These are phyloP conservation scores for Xerus rutilus DNA, from an alignment of 2,797 vertebrate species.

Conservation along the genomic window DNA sequence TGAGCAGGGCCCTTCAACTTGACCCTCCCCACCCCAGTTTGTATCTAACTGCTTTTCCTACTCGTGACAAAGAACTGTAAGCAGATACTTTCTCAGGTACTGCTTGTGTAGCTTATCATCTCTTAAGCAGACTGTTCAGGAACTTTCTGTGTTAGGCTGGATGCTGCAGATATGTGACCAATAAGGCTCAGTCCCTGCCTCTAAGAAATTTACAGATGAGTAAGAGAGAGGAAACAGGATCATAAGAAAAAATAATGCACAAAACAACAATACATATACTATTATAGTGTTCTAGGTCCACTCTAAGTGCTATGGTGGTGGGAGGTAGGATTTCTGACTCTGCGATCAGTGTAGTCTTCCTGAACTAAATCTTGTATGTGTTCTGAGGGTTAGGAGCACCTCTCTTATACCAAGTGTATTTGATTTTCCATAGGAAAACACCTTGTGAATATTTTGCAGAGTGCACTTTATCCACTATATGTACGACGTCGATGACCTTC, in stretches of 20 bases:
- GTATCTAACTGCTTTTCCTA: not conserved
- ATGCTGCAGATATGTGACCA: not conserved
- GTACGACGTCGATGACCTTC: not conserved
- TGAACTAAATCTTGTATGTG: not conserved
- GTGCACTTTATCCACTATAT: not conserved
- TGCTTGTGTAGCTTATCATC: not conserved
- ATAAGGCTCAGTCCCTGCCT: not conserved
- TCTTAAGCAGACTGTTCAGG: not conserved
- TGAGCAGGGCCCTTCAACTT: not conserved
- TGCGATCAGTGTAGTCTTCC: not conserved
- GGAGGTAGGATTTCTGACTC: not conserved
- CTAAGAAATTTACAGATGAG: not conserved
- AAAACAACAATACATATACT: not conserved
- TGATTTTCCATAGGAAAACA: not conserved
- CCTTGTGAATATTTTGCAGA: not conserved
- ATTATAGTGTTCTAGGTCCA: not conserved
- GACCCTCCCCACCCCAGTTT: fast-evolving
- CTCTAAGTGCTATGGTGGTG: not conserved
- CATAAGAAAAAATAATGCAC: not conserved
- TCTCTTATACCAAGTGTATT: not conserved
- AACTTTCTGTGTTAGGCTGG: not conserved
- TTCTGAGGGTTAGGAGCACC: not conserved
- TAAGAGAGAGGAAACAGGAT: not conserved
- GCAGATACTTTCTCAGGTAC: not conserved
- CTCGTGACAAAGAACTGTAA: not conserved